phyloP scores from a whole-genome alignment of 2,113 vertebrate species.

The Melierax canorus region DNA sequence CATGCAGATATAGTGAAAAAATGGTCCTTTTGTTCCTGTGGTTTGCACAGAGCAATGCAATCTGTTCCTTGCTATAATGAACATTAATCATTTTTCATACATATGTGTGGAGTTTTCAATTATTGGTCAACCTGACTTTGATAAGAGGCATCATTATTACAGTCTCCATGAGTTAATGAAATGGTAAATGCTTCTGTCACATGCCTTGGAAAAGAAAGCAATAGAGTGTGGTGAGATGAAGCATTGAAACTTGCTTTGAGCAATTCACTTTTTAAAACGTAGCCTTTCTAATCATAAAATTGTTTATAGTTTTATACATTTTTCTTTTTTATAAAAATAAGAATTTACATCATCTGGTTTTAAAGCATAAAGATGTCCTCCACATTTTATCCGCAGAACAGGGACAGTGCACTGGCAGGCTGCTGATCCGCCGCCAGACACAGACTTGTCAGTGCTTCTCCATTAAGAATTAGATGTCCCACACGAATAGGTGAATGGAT shows the following conservation, averaged over 20 bases:
- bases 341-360: background rate
- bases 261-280: background rate
- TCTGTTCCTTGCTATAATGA: background rate
- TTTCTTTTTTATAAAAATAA: background rate
- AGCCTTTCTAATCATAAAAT: background rate
- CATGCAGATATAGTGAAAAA: background rate
- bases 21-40: background rate
- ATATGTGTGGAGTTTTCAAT: background rate
- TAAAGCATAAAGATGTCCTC: background rate
- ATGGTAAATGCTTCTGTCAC: conserved; percentile 8
- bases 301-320: background rate
- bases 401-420: background rate
- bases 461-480: background rate
- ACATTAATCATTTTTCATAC: background rate
- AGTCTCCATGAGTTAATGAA: conserved; percentile 14
- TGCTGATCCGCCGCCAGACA: accelerated
- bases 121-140: conserved; percentile 13
- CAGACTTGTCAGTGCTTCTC: background rate
- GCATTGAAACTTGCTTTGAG: background rate
- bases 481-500: background rate
- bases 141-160: conserved; percentile 1
- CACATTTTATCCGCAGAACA: background rate
- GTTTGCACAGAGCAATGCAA: background rate
- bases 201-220: background rate
- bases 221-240: background rate